Evolutionary conservation across 2,113 vertebrate species (phyloP).

Genomic region (Phylloscopus trochiloides): DNA sequence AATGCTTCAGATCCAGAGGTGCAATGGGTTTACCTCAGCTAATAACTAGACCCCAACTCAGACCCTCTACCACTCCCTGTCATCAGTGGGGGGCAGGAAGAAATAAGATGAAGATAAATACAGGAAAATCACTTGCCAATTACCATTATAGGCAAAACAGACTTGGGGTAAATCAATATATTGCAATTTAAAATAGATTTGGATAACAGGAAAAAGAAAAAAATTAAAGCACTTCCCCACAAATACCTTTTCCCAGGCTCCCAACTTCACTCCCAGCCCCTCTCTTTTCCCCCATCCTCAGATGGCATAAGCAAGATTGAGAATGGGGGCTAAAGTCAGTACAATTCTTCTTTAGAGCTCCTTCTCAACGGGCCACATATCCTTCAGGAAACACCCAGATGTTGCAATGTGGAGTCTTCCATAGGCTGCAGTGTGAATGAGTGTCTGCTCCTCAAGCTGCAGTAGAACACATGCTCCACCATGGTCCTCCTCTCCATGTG

Average conservation of each 20-base stretch:
- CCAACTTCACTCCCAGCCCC: background rate
- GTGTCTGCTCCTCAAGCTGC: background rate
- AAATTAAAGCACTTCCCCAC: background rate
- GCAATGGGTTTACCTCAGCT: background rate
- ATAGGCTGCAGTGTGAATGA: background rate
- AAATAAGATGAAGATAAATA: background rate
- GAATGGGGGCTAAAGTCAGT: background rate
- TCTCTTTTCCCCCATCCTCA: background rate
- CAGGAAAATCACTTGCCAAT: background rate
- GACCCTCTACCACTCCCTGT: background rate
- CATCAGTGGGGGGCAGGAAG: accelerated
- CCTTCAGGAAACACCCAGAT: background rate
- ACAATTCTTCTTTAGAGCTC: background rate
- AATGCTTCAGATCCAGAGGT: background rate
- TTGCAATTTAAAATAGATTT: background rate
- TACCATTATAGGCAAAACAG: background rate
- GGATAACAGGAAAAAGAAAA: background rate
- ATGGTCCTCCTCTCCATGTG: background rate
- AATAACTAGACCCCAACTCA: background rate
- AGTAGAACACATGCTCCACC: background rate
- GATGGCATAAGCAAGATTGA: background rate
- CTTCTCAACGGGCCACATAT: background rate
- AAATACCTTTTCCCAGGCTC: background rate
- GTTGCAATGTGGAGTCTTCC: background rate
- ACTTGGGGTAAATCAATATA: background rate